phyloP scores from a whole-genome alignment of 2,888 invertebrate species.

The Drosophila macrothrix region DNA sequence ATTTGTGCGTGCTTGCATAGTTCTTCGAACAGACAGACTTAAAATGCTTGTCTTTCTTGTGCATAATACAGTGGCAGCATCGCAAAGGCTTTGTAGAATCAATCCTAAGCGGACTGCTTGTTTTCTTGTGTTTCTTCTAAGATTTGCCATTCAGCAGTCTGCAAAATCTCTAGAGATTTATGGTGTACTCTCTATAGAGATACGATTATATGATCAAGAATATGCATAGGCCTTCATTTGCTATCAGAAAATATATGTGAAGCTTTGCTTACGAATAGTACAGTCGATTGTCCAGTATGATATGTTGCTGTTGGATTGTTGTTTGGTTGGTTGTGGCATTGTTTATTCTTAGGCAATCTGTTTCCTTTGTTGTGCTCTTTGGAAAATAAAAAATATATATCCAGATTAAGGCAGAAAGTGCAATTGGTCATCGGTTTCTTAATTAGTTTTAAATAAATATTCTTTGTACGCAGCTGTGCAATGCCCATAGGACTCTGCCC shows the following conservation, averaged over 20 bases:
- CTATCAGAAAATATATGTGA: not conserved
- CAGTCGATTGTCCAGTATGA: not conserved
- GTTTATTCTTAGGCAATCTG: conserved; percentile 2
- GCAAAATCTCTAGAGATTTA: not conserved
- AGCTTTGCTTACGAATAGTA: not conserved
- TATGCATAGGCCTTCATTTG: not conserved
- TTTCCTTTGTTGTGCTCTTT: too few species aligned
- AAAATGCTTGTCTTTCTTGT: too few species aligned
- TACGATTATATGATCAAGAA: not conserved
- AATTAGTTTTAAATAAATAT: conserved; percentile 55
- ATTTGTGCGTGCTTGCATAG: too few species aligned
- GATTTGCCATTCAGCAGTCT: not conserved
- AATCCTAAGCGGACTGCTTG: too few species aligned
- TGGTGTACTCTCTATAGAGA: not conserved
- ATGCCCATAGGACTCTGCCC: not conserved
- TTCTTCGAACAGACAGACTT: too few species aligned
- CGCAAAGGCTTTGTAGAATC: too few species aligned
- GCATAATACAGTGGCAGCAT: too few species aligned
- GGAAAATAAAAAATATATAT: not conserved
- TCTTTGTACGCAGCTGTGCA: conserved; percentile 36
- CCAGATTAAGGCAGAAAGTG: conserved; percentile 16
- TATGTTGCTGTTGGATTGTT: not conserved
- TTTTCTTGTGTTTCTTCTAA: not conserved
- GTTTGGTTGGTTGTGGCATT: conserved; percentile 1
- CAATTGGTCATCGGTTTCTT: conserved; percentile 41